These are phyloP conservation scores for Trypoxylon attenuatum DNA, from an alignment of 2,888 invertebrate genomes.

Conservation along the genomic window DNA sequence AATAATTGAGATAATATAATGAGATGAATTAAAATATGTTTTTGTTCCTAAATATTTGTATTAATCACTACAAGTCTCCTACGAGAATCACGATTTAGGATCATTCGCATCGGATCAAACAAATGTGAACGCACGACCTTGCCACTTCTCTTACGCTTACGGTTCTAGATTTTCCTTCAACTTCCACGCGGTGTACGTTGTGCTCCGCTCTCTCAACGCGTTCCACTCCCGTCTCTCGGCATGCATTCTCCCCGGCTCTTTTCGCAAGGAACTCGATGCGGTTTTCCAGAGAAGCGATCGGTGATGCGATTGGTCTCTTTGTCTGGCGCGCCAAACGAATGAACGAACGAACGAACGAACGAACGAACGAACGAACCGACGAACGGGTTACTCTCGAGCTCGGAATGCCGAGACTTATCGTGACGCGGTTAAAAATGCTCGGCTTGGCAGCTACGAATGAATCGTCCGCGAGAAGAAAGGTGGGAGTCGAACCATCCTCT, in stretches of 20 bases:
- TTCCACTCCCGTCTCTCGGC: background rate
- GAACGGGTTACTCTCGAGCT: slow-evolving; percentile 4
- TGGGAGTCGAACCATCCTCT: slow-evolving; percentile 55
- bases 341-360: too few relatives aligned
- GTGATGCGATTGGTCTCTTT: too few relatives aligned
- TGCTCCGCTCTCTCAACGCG: too few relatives aligned
- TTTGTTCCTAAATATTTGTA: too few relatives aligned
- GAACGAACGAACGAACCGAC: too few relatives aligned
- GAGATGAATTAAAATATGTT: too few relatives aligned
- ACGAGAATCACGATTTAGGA: background rate
- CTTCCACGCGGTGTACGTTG: background rate
- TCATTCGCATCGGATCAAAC: background rate
- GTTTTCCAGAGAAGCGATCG: background rate
- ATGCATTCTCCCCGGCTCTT: background rate
- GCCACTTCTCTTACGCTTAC: slow-evolving; percentile 1
- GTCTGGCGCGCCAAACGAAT: too few relatives aligned
- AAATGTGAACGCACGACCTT: background rate
- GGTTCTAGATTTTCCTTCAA: background rate
- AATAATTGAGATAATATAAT: too few relatives aligned
- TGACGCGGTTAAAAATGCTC: slow-evolving; percentile 60
- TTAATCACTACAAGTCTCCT: too few relatives aligned
- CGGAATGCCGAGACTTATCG: slow-evolving; percentile 42
- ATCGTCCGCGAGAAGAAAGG: slow-evolving; percentile 35
- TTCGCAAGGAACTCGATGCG: background rate
- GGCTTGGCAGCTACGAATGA: slow-evolving; percentile 53